A percentile compares a stretch with the other conserved stretches of the same genome.
Evolutionary conservation across 2,113 vertebrate species (phyloP).

Genomic region (Sapayoa aenigma): DNA sequence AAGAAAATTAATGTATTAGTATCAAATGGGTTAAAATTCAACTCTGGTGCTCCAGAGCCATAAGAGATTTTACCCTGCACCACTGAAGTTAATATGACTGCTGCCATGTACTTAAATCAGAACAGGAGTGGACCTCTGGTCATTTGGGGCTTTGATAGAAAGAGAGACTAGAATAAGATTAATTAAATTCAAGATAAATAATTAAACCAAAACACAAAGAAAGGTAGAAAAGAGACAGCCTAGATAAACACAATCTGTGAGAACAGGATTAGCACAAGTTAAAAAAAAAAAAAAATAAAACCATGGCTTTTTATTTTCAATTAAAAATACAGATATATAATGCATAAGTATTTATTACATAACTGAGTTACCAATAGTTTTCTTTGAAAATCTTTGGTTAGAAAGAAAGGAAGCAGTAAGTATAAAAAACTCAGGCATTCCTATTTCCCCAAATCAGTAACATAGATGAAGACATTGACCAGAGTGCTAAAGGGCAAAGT

Average conservation of each 20-base stretch:
- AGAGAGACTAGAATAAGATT: not conserved
- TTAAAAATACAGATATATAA: not conserved
- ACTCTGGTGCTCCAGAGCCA: not conserved
- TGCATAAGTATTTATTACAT: not conserved
- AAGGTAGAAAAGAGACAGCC: not conserved
- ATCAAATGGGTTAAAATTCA: not conserved
- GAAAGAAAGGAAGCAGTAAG: not conserved
- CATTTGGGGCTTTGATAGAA: not conserved
- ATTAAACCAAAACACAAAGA: not conserved
- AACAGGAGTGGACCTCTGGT: not conserved
- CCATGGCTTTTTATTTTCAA: not conserved
- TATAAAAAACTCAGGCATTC: not conserved
- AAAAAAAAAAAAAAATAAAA: not conserved
- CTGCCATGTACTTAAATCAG: not conserved
- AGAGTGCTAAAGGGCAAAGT: not conserved
- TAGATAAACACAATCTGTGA: not conserved
- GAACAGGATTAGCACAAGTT: not conserved
- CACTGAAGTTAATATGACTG: not conserved
- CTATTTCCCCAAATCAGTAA: rapidly evolving
- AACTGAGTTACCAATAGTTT: not conserved
- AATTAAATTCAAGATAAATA: conserved; percentile 21
- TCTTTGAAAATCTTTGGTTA: not conserved
- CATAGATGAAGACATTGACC: not conserved
- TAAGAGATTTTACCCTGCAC: not conserved
- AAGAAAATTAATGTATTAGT: not conserved